phyloP scores from a whole-genome alignment of 2,797 vertebrate species.

The Syndactyla subalaris region DNA sequence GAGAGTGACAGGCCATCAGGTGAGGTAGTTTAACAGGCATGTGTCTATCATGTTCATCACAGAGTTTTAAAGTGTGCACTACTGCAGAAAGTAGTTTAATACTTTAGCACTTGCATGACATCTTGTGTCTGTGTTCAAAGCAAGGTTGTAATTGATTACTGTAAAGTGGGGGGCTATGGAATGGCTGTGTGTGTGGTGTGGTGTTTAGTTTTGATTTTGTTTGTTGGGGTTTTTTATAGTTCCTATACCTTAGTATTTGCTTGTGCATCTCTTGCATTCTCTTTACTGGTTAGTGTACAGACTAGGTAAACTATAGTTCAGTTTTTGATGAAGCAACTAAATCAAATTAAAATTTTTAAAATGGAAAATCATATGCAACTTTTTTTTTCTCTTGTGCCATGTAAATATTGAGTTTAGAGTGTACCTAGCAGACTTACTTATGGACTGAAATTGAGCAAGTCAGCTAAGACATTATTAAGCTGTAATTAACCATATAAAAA shows the following conservation, averaged over 20 bases:
- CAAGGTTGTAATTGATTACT: neutral
- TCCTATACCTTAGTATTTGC: neutral
- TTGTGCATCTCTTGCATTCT: neutral
- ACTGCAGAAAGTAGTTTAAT: neutral
- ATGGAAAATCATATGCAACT: neutral
- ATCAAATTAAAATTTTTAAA: neutral
- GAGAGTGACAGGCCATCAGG: neutral
- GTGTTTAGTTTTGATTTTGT: neutral
- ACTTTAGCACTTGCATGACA: neutral
- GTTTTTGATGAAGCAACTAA: neutral
- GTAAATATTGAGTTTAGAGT: neutral
- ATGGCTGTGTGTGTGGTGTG: no score
- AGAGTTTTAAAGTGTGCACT: neutral
- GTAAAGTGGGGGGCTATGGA: neutral
- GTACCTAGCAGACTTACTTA: neutral
- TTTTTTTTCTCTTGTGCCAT: neutral
- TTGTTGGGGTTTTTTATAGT: neutral
- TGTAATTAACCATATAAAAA: constrained; percentile 20
- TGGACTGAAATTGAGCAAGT: neutral
- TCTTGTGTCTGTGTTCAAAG: neutral
- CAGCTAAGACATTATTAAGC: neutral
- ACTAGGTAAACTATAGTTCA: neutral
- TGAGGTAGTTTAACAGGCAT: neutral
- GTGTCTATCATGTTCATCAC: neutral
- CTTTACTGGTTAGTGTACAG: neutral